These are phyloP conservation scores for Corythornis cristatus DNA, from an alignment of 2,113 vertebrate genomes.

Conservation along the genomic window DNA sequence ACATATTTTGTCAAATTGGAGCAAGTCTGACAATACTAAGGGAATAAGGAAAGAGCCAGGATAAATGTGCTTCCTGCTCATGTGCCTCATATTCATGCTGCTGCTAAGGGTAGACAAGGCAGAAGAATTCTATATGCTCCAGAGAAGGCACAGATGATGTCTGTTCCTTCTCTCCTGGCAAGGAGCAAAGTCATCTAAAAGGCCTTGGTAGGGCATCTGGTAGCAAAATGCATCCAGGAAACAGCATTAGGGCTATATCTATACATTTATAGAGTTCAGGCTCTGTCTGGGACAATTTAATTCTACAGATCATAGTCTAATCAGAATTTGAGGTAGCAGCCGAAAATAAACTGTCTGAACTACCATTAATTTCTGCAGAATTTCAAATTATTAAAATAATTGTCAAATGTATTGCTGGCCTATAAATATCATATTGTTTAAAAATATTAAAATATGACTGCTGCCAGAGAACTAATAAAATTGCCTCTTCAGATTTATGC, in stretches of 20 bases:
- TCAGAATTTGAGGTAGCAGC: not conserved
- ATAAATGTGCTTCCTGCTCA: not conserved
- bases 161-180: not conserved
- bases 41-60: not conserved
- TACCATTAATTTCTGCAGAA: too few relatives aligned
- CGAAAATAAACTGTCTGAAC: too few relatives aligned
- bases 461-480: not conserved
- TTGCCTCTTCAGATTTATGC: not conserved
- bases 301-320: not conserved
- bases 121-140: not conserved
- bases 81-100: fast-evolving
- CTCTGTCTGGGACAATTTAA: not conserved
- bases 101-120: not conserved
- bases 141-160: not conserved
- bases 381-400: not conserved
- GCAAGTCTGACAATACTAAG: not conserved
- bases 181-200: not conserved
- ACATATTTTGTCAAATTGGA: not conserved
- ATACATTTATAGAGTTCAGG: not conserved
- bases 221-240: not conserved
- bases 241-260: not conserved
- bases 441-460: not conserved
- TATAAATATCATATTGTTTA: not conserved
- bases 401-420: not conserved
- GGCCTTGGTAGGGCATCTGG: not conserved